Evolutionary conservation across 2,113 vertebrate genomes (phyloP).

Genomic region (Callipepla squamata): DNA sequence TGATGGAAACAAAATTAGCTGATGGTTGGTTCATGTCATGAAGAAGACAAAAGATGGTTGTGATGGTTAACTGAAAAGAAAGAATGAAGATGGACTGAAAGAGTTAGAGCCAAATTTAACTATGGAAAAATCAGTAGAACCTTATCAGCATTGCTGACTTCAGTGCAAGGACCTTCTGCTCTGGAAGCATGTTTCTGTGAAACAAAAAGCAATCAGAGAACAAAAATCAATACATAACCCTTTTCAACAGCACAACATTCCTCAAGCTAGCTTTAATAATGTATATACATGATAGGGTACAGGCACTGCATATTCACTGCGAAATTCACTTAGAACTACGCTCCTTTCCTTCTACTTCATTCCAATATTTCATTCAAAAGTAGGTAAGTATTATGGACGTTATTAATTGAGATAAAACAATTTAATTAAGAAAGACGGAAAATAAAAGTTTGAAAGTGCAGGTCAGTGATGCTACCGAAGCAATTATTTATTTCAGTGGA

Average conservation of each 20-base stretch:
- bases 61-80: slow-evolving; percentile 75
- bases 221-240: slow-evolving; percentile 78
- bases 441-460: background rate
- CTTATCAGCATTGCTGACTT: slow-evolving; percentile 89
- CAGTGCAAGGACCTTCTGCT: slow-evolving; percentile 82
- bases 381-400: background rate
- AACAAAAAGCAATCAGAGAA: slow-evolving; percentile 88
- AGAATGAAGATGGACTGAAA: slow-evolving; percentile 66
- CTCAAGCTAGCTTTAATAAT: slow-evolving; percentile 26
- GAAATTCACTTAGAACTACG: background rate
- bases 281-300: background rate
- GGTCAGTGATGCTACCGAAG: background rate
- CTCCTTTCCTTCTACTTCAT: background rate
- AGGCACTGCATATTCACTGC: background rate
- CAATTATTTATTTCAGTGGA: background rate
- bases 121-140: slow-evolving; percentile 82
- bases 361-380: background rate
- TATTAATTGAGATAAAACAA: background rate
- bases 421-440: background rate
- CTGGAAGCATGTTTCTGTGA: slow-evolving; percentile 84
- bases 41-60: slow-evolving; percentile 72
- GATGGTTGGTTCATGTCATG: slow-evolving; percentile 76
- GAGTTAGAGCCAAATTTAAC: slow-evolving; percentile 69
- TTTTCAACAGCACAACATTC: slow-evolving; percentile 34
- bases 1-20: slow-evolving; percentile 75